Conservation (phyloP, 1,140 invertebrate species). For the Pomacea maculata region DNA sequence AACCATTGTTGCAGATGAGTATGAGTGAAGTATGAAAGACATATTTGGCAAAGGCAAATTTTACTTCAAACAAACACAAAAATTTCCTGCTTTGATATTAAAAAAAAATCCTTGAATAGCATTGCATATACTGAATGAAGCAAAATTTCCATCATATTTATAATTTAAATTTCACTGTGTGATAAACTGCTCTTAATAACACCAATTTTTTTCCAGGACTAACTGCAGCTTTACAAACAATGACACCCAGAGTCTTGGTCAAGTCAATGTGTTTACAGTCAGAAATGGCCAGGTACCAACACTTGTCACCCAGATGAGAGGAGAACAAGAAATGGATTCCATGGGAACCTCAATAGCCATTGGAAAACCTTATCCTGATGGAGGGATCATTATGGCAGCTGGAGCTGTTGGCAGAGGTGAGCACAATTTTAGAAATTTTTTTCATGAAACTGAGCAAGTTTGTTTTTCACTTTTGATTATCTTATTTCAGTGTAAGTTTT, state of each 20-base stretch:
- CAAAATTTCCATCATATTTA: no score
- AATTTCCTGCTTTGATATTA: no score
- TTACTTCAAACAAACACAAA: no score
- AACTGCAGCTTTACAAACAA: slow-evolving; percentile 36
- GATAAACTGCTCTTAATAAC: no score
- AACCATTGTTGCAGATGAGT: no score
- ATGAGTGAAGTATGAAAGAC: no score
- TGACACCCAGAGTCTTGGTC: slow-evolving; percentile 45
- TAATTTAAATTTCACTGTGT: no score
- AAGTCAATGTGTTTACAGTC: slow-evolving; percentile 30
- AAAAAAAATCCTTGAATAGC: no score
- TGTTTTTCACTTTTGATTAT: no score
- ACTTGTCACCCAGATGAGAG: slow-evolving; percentile 14
- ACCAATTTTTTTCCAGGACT: slow-evolving; percentile 21
- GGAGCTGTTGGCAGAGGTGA: slow-evolving; percentile 24
- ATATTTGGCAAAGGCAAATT: no score
- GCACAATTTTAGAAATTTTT: neutral
- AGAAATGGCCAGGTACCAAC: slow-evolving; percentile 11
- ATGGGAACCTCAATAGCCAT: slow-evolving; percentile 42
- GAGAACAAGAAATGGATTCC: slow-evolving; percentile 29
- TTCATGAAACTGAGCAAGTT: neutral
- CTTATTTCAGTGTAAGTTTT: no score
- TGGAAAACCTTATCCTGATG: slow-evolving; percentile 32
- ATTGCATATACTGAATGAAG: no score
- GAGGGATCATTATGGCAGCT: slow-evolving; percentile 34